Evolutionary conservation across 2,797 vertebrate genomes (phyloP).

Genomic region (Eutrigla gurnardus): DNA sequence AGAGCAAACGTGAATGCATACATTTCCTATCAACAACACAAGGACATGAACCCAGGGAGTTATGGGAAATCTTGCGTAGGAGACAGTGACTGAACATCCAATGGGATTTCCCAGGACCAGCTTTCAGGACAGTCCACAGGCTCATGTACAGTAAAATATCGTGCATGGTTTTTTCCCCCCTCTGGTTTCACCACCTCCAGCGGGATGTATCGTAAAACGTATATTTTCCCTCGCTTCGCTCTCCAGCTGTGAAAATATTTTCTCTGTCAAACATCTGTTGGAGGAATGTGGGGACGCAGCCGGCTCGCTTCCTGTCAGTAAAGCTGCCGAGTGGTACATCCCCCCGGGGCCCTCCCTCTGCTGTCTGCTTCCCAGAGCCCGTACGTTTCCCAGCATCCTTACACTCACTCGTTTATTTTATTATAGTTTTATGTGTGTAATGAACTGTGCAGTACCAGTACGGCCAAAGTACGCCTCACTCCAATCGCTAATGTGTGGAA

Average conservation of each 20-base stretch:
- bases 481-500: background rate
- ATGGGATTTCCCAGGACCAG: constrained; percentile 20
- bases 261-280: constrained; percentile 88
- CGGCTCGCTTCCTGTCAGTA: constrained; percentile 78
- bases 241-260: constrained; percentile 91
- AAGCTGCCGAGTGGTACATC: constrained; percentile 53
- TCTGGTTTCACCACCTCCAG: constrained; percentile 76
- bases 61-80: constrained; percentile 12
- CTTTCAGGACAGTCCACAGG: constrained; percentile 11
- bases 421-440: background rate
- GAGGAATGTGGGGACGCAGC: constrained; percentile 82
- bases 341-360: background rate
- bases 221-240: constrained; percentile 72
- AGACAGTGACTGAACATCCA: constrained; percentile 27
- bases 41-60: constrained; percentile 20
- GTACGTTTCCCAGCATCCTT: constrained; percentile 28
- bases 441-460: background rate
- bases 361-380: constrained; percentile 17
- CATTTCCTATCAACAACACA: constrained; percentile 20
- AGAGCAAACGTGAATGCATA: constrained; percentile 24
- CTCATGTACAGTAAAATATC: constrained; percentile 34
- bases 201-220: constrained; percentile 76
- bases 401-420: background rate
- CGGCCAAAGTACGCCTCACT: background rate
- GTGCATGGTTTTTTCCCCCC: constrained; percentile 1